These are phyloP conservation scores for Corythaeola cristata DNA, from an alignment of 2,113 vertebrate genomes.

Conservation along the genomic window DNA sequence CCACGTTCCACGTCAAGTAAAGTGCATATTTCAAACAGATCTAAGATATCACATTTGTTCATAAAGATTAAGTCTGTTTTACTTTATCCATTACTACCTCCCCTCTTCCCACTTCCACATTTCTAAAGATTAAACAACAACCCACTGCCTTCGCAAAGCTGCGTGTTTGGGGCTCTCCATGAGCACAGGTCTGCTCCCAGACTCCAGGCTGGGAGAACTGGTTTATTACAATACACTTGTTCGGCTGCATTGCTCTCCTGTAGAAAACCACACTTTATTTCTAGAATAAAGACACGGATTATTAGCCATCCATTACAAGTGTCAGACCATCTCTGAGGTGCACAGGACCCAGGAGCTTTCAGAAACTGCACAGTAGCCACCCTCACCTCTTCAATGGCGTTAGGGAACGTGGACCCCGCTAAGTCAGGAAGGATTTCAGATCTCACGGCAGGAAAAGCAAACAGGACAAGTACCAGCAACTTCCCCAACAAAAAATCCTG, in stretches of 20 bases:
- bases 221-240: neutral
- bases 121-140: neutral
- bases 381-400: neutral
- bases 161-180: neutral
- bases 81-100: neutral
- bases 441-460: neutral
- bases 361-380: neutral
- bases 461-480: neutral
- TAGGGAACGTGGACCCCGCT: fast-evolving
- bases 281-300: neutral
- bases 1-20: neutral
- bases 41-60: neutral
- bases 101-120: neutral
- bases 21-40: fast-evolving
- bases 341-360: neutral
- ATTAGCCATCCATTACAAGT: neutral
- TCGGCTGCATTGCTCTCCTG: fast-evolving
- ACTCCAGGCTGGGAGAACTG: neutral
- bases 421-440: neutral
- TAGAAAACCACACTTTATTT: neutral
- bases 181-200: neutral
- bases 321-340: neutral
- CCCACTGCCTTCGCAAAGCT: neutral
- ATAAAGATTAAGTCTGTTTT: neutral
- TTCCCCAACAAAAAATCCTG: neutral